A percentile compares a stretch with the other conserved stretches of the same genome.
These are phyloP conservation scores for Dendrocincla tyrannina DNA, from an alignment of 2,797 vertebrate genomes.

Conservation along the genomic window DNA sequence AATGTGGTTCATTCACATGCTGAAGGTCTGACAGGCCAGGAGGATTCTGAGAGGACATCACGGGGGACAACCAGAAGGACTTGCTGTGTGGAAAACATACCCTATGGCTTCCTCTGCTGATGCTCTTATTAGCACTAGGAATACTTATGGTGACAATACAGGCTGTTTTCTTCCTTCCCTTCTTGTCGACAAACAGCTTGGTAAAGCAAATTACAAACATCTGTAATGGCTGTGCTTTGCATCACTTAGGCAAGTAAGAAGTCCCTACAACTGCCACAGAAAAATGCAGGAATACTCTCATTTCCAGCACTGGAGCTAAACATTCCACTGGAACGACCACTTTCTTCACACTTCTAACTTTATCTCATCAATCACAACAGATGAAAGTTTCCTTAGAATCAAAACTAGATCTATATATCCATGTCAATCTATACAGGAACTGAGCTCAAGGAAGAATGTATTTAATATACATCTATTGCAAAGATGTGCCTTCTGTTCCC, in stretches of 20 bases:
- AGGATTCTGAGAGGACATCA: background rate
- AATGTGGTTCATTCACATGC: background rate
- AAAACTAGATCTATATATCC: constrained; percentile 48
- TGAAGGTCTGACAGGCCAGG: background rate
- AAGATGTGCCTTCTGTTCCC: constrained; percentile 10
- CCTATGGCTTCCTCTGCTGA: background rate
- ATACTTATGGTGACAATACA: background rate
- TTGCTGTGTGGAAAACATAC: background rate
- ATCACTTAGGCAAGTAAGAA: background rate
- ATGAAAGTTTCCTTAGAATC: constrained; percentile 40
- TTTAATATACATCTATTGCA: background rate
- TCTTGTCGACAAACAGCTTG: background rate
- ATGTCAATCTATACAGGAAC: constrained; percentile 21
- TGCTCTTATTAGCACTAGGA: background rate
- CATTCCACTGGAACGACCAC: background rate
- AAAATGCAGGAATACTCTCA: constrained; percentile 6
- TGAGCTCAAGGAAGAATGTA: constrained; percentile 28
- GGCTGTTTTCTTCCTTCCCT: background rate
- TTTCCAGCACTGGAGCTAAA: background rate
- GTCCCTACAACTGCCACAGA: background rate
- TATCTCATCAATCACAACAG: constrained; percentile 14
- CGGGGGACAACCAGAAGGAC: background rate
- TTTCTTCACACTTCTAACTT: constrained; percentile 13
- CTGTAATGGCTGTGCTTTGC: background rate
- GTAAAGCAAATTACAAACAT: background rate